These are phyloP conservation scores for Hycleus cichorii DNA, from an alignment of 1,140 invertebrate genomes.

Conservation along the genomic window DNA sequence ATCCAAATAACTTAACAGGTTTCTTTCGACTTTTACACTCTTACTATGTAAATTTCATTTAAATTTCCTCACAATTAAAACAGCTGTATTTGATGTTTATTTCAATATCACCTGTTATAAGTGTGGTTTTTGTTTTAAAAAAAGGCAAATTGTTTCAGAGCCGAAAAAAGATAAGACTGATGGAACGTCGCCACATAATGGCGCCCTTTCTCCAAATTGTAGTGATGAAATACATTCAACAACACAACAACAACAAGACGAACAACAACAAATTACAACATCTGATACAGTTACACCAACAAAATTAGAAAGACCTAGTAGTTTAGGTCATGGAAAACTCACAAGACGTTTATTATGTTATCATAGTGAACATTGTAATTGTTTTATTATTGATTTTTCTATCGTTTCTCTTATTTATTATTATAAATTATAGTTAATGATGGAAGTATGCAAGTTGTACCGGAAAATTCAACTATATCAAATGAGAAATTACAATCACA, in stretches of 20 bases:
- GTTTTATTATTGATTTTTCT: background rate
- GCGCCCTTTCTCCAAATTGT: conserved; percentile 52
- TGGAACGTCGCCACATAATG: conserved; percentile 57
- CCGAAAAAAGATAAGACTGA: conserved; percentile 86
- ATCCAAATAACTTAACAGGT: too few relatives aligned
- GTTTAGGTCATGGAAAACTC: conserved; percentile 62
- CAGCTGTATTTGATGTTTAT: too few relatives aligned
- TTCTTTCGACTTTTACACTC: too few relatives aligned
- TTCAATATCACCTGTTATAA: too few relatives aligned
- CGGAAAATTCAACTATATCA: conserved; percentile 45
- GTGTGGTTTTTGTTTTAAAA: too few relatives aligned
- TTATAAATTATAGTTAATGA: conserved; percentile 46
- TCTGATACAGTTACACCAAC: conserved; percentile 38
- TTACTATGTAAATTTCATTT: too few relatives aligned
- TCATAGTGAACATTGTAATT: conserved; percentile 63
- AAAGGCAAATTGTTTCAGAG: conserved; percentile 55
- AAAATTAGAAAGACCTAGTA: conserved; percentile 65
- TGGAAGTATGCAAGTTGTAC: conserved; percentile 41
- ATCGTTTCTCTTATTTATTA: background rate
- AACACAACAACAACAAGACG: too few relatives aligned
- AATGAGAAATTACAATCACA: conserved; percentile 42
- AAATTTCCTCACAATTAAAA: too few relatives aligned
- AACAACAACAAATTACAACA: conserved; percentile 41
- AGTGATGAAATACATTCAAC: too few relatives aligned
- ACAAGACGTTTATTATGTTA: conserved; percentile 64